A percentile compares a stretch with the other conserved stretches of the same genome.
Evolutionary conservation across 2,797 vertebrate species (phyloP).

Genomic region (Phoebastria nigripes): DNA sequence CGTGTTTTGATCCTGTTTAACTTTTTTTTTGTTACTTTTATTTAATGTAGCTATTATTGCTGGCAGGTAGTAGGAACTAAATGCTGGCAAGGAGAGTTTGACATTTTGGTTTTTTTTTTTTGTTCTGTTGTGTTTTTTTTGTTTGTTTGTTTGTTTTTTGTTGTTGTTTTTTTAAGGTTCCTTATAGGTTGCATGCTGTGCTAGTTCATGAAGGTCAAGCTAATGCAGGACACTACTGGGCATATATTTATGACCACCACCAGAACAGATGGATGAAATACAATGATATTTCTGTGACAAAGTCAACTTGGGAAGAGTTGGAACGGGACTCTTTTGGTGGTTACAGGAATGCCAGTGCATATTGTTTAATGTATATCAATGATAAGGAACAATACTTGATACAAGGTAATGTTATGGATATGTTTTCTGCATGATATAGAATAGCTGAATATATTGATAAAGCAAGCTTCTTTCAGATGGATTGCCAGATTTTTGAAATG

Average conservation of each 20-base stretch:
- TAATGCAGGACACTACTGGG: constrained; percentile 98
- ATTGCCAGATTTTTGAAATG: neutral
- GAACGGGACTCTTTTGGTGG: constrained; percentile 97
- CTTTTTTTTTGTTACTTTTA: constrained; percentile 27
- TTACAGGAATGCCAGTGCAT: constrained; percentile 96
- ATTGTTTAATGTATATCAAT: constrained; percentile 98
- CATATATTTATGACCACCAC: constrained; percentile 93
- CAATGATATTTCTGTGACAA: constrained; percentile 96
- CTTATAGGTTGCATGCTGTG: constrained; percentile 94
- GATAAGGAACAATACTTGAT: constrained; percentile 96
- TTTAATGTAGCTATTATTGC: neutral
- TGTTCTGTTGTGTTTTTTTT: neutral
- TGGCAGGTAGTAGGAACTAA: neutral
- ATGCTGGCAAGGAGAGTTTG: neutral
- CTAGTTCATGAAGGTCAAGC: constrained; percentile 98
- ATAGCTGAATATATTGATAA: neutral
- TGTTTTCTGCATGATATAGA: neutral
- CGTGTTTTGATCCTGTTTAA: neutral
- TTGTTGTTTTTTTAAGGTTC: constrained; percentile 79
- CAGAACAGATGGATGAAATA: constrained; percentile 98
- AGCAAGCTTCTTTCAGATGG: neutral
- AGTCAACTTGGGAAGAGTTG: constrained; percentile 97
- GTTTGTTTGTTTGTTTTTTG: no score
- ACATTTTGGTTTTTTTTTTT: neutral
- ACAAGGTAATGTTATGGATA: constrained; percentile 79